Base-by-base conservation (phyloP, 2,113 vertebrate species). In the Macrotus californicus region DNA sequence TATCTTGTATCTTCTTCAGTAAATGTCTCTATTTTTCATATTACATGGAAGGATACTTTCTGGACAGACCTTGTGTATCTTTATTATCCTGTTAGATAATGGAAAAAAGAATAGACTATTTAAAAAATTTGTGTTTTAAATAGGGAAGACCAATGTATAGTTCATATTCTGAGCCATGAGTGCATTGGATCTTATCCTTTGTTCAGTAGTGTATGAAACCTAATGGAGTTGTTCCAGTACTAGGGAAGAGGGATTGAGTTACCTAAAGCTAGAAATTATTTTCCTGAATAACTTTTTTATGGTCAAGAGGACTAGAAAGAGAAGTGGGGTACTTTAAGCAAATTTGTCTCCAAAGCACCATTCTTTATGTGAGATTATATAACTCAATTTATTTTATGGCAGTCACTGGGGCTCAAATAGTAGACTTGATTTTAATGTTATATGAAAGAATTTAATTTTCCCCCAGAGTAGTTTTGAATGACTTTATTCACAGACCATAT, bases 311-410 rank as follows among this genome's bases (percentile, higher is more conserved):
- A 85, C 34, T 18, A 70, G 64, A 61, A 94, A 91, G 34, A 87
- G 46, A 92, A 90, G 81, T 77, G 8, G 24, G 2, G 2, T n/a
- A 70, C 88, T 95, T 94, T 66, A 48, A 95, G 69, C 41, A 76
- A 95, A 70, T 39, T 70, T 82, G 59, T 72, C 41, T 91, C 52
- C 43, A 93, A 75, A 92, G 34, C 24, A 93, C 6, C 9, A 77
- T 91, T 89, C 26, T 15, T 91, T 89, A 89, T 59, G 31, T 72
- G 10, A 93, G 67, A 87, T 89, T 54, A 76, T 50, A 6, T 75
- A 86, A 56, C 61, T 93, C 22, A 91, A 4, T 61, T 95, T 96
- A 66, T 70, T 96, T 96, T 50, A 80, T 69, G 75, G 29, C 16
- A 50, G 6, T 73, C 11, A 48, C 50, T 48, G 1, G 31, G 21